Evolutionary conservation across 1,140 invertebrate genomes (phyloP).

Genomic region (Chrysoperla carnea): DNA sequence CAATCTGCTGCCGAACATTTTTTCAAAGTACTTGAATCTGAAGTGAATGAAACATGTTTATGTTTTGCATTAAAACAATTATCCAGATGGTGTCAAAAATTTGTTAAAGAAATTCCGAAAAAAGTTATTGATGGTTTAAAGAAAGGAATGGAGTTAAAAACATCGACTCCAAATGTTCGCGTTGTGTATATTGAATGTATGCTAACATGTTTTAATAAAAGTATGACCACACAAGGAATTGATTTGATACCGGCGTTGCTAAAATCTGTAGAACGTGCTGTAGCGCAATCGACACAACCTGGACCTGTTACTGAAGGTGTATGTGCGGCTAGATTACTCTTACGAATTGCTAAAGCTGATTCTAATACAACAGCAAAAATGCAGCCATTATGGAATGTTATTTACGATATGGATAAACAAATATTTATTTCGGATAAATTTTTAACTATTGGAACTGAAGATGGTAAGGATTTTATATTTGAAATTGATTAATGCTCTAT

Average conservation of each 20-base stretch:
- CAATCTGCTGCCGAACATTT: conserved; percentile 45
- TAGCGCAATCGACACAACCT: conserved; percentile 39
- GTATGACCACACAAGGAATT: conserved; percentile 26
- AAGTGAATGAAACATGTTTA: conserved; percentile 85
- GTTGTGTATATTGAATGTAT: conserved; percentile 63
- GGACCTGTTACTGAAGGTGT: conserved; percentile 60
- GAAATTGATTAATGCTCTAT: not conserved
- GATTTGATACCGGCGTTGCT: conserved; percentile 37
- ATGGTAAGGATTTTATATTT: conserved; percentile 26
- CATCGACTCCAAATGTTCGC: conserved; percentile 55
- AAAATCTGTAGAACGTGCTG: conserved; percentile 51
- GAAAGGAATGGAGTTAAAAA: conserved; percentile 64
- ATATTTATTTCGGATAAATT: conserved; percentile 71
- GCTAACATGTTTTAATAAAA: conserved; percentile 36
- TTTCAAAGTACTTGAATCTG: conserved; percentile 63
- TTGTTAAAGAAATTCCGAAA: conserved; percentile 45
- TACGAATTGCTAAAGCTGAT: conserved; percentile 39
- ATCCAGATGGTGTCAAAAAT: conserved; percentile 56
- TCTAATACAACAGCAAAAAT: conserved; percentile 33
- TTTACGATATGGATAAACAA: conserved; percentile 57
- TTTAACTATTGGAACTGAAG: conserved; percentile 37
- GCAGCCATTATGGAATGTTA: conserved; percentile 43
- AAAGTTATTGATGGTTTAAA: conserved; percentile 58
- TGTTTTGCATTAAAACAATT: conserved; percentile 66
- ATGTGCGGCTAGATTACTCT: conserved; percentile 51